Base-by-base conservation (phyloP, 2,797 vertebrate species). In the Sebastes trivittatus region DNA sequence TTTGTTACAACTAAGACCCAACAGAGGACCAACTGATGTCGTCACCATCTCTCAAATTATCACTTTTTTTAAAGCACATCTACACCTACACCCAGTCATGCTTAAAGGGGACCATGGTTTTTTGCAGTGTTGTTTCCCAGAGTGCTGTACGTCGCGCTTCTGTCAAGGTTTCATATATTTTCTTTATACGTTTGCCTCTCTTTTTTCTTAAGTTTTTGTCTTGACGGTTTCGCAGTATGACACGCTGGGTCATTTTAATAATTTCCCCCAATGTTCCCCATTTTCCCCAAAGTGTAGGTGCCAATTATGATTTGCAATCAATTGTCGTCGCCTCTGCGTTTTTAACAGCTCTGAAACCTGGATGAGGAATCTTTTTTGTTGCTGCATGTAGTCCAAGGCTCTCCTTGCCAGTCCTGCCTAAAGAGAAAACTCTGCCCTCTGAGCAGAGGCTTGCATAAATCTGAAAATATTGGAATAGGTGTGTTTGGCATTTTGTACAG, bases 11-110 rank as follows among this genome's bases (percentile, higher is more conserved):
- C 90, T 82, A 82, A 90, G 85, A 93, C 89, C 92, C 91, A 85
- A 89, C 88, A 92, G 90, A 94, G 94, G 94, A 95, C 94, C 94
- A 96, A 95, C 89, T 80, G 88, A 93, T 93, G 93, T 94, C 90
- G 79, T 82, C 92, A 83, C 86, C 84, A 87, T 92, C 86, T 86
- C 80, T 85, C 78, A 82, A 83, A 83, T 81, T 67, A 27, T 88
- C 89, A 82, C 83, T 61, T 83, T 92, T 90, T 91, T 85, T 81
- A 75, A 89, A 92, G 90, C 85, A 92, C 87, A 91, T 86, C 80
- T 83, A 61, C 87, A 87, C 83, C 77, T 73, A 81, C 68, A 83
- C 82, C 74, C 81, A 54, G 81, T 84, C 86, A 59, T 25, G 85
- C 85, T 88, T 77, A 73, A 76, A 81, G 86, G 93, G 94, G 93